Evolutionary conservation across 2,888 invertebrate species (phyloP).

Genomic region (Eilema griseolum): DNA sequence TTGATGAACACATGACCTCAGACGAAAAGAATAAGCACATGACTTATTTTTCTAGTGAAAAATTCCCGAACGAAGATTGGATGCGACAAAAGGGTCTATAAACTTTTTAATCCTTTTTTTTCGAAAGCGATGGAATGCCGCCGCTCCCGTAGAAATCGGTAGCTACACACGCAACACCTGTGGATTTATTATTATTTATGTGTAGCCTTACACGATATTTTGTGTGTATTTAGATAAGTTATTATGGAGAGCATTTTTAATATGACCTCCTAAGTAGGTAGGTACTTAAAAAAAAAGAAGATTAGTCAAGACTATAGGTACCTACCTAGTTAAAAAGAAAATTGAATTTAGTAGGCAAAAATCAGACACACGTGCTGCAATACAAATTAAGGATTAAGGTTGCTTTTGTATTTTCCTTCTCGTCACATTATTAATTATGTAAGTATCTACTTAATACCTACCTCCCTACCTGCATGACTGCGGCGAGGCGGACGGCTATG

Average conservation of each 20-base stretch:
- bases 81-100: slow-evolving; percentile 57
- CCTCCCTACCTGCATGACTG: no score
- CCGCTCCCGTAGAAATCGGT: slow-evolving; percentile 58
- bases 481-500: no score
- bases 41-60: slow-evolving; percentile 53
- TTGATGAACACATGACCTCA: no score
- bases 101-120: slow-evolving; percentile 47
- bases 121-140: slow-evolving; percentile 55
- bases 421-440: no score
- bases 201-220: slow-evolving; percentile 15
- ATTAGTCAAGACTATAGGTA: no score
- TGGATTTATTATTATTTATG: slow-evolving; percentile 49
- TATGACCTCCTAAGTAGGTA: not conserved
- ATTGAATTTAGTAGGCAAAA: no score
- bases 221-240: slow-evolving; percentile 13
- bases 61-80: slow-evolving; percentile 47
- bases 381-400: no score
- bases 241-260: slow-evolving; percentile 4
- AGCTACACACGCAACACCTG: slow-evolving; percentile 64
- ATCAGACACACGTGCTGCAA: no score
- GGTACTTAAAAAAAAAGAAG: no score
- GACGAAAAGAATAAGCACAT: slow-evolving; percentile 49
- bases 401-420: no score
- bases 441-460: no score
- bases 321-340: not conserved